Conservation (phyloP, 2,113 vertebrate genomes). For the Aplodontia rufa region DNA sequence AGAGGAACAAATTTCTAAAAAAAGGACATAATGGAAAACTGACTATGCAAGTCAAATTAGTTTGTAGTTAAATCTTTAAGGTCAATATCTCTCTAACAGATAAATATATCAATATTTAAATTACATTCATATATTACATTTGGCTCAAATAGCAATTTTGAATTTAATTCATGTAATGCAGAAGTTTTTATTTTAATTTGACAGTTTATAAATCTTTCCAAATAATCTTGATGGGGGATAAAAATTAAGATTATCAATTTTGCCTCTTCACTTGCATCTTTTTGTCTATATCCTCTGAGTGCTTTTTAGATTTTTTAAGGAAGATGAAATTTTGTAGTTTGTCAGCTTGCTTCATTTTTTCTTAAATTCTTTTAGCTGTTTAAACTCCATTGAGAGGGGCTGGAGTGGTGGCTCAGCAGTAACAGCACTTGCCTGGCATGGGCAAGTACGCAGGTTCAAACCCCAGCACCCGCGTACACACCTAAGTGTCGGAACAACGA, state of each 20-base stretch:
- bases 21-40: not conserved
- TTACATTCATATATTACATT: constrained; percentile 46
- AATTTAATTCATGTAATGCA: constrained; percentile 35
- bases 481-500: no score
- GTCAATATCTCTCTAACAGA: constrained; percentile 2
- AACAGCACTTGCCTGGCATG: no score
- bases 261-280: not conserved
- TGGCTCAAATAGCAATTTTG: constrained; percentile 35
- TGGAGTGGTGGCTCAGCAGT: no score
- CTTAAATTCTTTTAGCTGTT: not conserved
- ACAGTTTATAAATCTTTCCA: constrained; percentile 46
- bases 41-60: constrained; percentile 6
- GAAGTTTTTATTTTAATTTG: constrained; percentile 51
- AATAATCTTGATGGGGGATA: not conserved
- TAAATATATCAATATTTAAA: constrained; percentile 42
- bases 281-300: not conserved
- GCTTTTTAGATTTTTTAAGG: not conserved
- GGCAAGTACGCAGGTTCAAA: no score
- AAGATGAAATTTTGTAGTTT: not conserved
- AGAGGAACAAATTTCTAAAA: not conserved
- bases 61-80: not conserved
- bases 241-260: not conserved
- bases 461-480: no score
- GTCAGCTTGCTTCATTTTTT: not conserved
- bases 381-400: not conserved